A percentile compares a stretch with the other conserved stretches of the same genome.
phyloP scores from a whole-genome alignment of 2,113 vertebrate genomes.

The Caranx ignobilis region DNA sequence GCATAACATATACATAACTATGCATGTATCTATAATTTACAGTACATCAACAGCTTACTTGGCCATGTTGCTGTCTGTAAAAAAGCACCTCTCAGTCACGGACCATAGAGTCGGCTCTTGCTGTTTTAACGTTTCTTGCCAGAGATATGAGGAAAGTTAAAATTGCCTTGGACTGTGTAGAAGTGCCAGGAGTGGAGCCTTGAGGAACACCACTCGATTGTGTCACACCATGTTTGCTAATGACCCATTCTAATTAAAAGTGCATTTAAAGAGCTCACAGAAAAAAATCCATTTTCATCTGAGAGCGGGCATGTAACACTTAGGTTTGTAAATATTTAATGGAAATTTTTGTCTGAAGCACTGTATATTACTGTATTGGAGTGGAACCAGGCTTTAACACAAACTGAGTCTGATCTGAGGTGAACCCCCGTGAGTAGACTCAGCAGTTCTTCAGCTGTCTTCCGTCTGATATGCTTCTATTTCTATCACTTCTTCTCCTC shows the following conservation, averaged over 20 bases:
- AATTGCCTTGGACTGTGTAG: too few relatives aligned
- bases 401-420: neutral
- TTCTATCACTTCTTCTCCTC: too few relatives aligned
- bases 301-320: neutral
- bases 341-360: neutral
- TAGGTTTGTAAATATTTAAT: slow-evolving; percentile 35
- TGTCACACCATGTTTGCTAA: neutral
- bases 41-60: neutral
- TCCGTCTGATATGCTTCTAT: too few relatives aligned
- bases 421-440: neutral
- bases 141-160: too few relatives aligned
- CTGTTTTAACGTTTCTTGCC: too few relatives aligned
- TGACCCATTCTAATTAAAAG: slow-evolving; percentile 10
- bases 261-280: neutral
- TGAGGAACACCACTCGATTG: slow-evolving; percentile 8
- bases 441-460: too few relatives aligned
- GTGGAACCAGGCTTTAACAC: slow-evolving; percentile 8
- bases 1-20: too few relatives aligned
- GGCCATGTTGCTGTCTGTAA: neutral
- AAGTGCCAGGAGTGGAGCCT: neutral
- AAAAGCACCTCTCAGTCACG: too few relatives aligned
- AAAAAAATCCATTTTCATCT: neutral
- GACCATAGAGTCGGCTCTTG: too few relatives aligned
- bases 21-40: neutral
- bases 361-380: neutral